phyloP scores from a whole-genome alignment of 2,888 invertebrate genomes.

The Emesis furor region DNA sequence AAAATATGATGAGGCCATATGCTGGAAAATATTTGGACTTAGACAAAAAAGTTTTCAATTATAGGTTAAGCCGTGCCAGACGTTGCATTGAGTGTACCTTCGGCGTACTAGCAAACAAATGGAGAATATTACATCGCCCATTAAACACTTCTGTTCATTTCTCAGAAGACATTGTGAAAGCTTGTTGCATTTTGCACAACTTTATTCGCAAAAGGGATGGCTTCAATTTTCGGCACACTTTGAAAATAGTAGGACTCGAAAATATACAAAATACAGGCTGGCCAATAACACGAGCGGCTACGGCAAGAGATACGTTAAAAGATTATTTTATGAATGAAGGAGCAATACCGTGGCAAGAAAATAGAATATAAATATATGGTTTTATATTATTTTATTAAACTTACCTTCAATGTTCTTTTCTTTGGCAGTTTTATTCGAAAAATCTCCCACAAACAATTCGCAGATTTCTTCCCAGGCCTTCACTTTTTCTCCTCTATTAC shows the following conservation, averaged over 20 bases:
- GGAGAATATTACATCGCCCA: conserved; percentile 68
- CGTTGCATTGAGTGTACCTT: conserved; percentile 63
- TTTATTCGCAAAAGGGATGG: conserved; percentile 63
- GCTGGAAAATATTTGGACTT: conserved; percentile 44
- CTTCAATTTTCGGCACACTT: conserved; percentile 62
- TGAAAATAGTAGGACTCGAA: conserved; percentile 67
- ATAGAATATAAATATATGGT: conserved; percentile 70
- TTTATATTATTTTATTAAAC: conserved; percentile 68
- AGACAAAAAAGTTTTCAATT: conserved; percentile 63
- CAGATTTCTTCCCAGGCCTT: conserved; percentile 75
- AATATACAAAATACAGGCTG: conserved; percentile 67
- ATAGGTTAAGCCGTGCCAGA: conserved; percentile 50
- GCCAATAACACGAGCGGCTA: conserved; percentile 62
- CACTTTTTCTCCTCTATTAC: conserved; percentile 70
- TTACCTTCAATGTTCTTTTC: conserved; percentile 74
- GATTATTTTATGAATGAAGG: conserved; percentile 74
- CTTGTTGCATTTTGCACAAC: conserved; percentile 69
- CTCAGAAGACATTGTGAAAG: conserved; percentile 60
- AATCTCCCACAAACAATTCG: conserved; percentile 67
- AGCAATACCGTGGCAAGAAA: conserved; percentile 73
- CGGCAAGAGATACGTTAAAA: conserved; percentile 70
- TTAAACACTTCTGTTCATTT: conserved; percentile 58
- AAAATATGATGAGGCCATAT: conserved; percentile 66
- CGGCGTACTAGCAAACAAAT: conserved; percentile 66
- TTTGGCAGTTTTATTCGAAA: conserved; percentile 68